Percentiles rank a stretch among this genome's conserved stretches.
Conservation (phyloP, 2,888 invertebrate genomes). For the Drosophila neonasuta region DNA sequence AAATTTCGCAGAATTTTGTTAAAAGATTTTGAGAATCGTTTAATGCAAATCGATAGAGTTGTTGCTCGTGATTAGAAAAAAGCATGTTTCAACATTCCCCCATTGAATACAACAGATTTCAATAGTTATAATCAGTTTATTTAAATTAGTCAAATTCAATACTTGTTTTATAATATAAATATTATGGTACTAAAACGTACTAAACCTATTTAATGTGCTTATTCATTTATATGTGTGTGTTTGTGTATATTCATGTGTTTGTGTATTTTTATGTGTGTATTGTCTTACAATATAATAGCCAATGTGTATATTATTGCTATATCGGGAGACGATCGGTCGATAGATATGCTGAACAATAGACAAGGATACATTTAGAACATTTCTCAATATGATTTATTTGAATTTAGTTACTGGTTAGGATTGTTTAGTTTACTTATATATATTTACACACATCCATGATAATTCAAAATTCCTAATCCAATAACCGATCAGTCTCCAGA, state of each 20-base stretch:
- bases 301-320: slow-evolving; percentile 13
- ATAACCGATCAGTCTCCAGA: slow-evolving; percentile 67
- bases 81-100: background rate
- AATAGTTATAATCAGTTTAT: slow-evolving; percentile 10
- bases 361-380: background rate
- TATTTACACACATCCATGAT: background rate
- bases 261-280: slow-evolving; percentile 4
- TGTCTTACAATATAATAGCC: slow-evolving; percentile 38
- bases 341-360: slow-evolving; percentile 17
- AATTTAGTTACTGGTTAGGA: slow-evolving; percentile 16
- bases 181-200: slow-evolving; percentile 71
- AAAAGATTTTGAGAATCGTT: background rate
- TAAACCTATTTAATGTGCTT: slow-evolving; percentile 35
- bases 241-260: slow-evolving; percentile 3
- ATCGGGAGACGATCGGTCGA: slow-evolving; percentile 17
- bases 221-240: slow-evolving; percentile 5
- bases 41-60: too few relatives aligned
- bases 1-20: background rate
- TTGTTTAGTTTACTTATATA: slow-evolving; percentile 15
- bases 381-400: slow-evolving; percentile 20
- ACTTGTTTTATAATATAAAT: slow-evolving; percentile 31
- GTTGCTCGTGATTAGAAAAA: too few relatives aligned
- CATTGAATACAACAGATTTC: background rate
- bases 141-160: slow-evolving; percentile 57
- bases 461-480: slow-evolving; percentile 18